Base-by-base conservation (phyloP, 2,888 invertebrate genomes). In the Mimumesa dahlbomi region DNA sequence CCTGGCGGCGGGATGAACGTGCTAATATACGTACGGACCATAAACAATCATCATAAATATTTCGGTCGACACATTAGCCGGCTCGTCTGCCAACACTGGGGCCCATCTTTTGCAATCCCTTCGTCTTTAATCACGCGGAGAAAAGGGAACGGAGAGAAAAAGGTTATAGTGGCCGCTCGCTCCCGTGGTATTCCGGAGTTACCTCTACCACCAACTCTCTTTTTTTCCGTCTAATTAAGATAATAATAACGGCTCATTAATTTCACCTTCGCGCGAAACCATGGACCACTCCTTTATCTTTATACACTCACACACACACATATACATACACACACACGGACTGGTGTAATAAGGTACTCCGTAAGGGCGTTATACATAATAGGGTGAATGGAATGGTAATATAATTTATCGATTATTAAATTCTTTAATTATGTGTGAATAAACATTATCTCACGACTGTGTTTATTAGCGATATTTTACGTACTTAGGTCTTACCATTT, bases 11-110 rank as follows among this genome's bases (percentile, higher is more conserved):
- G 73, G 62, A 78, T 80, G 83, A 86, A 82, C 84, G 85, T 84
- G 85, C 85, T 87, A 87, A 87, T 87, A 87, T 86, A 86, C 87
- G 84, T 83, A 82, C 83, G 86, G 85, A 85, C 86, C 87, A 87
- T 87, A 87, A 87, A 87, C 87, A 87, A 87, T 87, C 87, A 87
- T 86, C 87, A 87, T 87, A 87, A 87, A 87, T 87, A 87, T 87
- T 86, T 87, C 83, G 84, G 82, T 87, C 87, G 86, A 87, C 87
- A 87, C 87, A 87, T 87, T 87, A 87, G 87, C 84, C 65, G 72
- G 82, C 80, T 82, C 76, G 83, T 85, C 84, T 83, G 86, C 84
- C 85, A 85, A 84, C 85, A 84, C 83, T 70, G 69, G 74, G 64
- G 63, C 74, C 71, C 77, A 77, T 73, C 79, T 75, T 73, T 67